Percentiles rank a stretch among this genome's conserved stretches.
phyloP scores from a whole-genome alignment of 2,113 vertebrate species.

The Ochotona princeps region DNA sequence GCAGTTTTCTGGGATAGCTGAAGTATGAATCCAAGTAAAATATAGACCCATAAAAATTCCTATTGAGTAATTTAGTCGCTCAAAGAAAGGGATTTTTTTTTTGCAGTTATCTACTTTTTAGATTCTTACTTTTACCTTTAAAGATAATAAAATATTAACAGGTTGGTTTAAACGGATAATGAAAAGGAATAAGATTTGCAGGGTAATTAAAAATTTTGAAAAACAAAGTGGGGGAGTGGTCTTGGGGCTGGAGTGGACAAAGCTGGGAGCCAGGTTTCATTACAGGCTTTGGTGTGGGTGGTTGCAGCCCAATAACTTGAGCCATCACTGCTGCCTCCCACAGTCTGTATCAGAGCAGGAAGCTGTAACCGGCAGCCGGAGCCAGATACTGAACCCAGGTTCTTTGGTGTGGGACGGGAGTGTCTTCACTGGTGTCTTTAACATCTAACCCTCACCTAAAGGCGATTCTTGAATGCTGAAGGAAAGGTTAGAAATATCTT shows the following conservation, averaged over 20 bases:
- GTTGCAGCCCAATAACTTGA: too few relatives aligned
- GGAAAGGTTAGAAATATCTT: conserved; percentile 15
- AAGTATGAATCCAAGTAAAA: conserved; percentile 10
- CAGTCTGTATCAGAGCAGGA: too few relatives aligned
- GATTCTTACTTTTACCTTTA: conserved; percentile 41
- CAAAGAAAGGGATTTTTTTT: conserved; percentile 40
- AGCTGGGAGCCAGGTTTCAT: too few relatives aligned
- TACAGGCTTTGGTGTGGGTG: too few relatives aligned
- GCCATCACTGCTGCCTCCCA: too few relatives aligned
- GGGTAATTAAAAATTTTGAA: neutral
- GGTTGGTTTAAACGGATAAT: conserved; percentile 49
- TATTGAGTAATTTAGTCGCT: conserved; percentile 30
- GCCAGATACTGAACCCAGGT: too few relatives aligned
- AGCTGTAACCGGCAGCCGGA: too few relatives aligned
- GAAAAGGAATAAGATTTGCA: conserved; percentile 49
- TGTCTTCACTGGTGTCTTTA: too few relatives aligned
- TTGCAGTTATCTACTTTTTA: conserved; percentile 32
- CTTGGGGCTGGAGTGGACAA: too few relatives aligned
- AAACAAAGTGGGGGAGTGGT: too few relatives aligned
- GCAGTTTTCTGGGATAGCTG: conserved; percentile 32
- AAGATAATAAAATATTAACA: conserved; percentile 31
- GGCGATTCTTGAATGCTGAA: conserved; percentile 37
- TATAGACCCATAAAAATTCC: neutral
- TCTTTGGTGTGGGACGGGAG: too few relatives aligned
- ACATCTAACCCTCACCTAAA: neutral